A percentile compares a stretch with the other conserved stretches of the same genome.
These are phyloP conservation scores for Folsomia candida DNA, from an alignment of 2,888 invertebrate genomes.

Conservation along the genomic window DNA sequence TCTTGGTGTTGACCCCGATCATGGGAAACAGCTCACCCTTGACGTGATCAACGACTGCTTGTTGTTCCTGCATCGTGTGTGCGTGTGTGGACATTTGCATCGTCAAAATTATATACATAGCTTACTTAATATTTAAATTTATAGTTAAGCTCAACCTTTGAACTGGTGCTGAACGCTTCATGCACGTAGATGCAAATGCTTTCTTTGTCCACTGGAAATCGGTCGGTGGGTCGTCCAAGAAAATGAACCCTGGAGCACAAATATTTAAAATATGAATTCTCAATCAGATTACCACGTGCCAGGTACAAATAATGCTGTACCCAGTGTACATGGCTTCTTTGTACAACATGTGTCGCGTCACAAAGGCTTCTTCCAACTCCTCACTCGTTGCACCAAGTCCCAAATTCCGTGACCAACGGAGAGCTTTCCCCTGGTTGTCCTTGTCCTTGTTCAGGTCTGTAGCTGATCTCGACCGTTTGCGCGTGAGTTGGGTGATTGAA, in stretches of 20 bases:
- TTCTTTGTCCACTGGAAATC: constrained; percentile 41
- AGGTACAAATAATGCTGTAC: not conserved
- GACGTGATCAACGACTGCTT: constrained; percentile 41
- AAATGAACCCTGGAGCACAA: constrained; percentile 36
- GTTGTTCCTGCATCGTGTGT: constrained; percentile 33
- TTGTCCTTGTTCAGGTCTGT: not conserved
- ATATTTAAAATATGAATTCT: too few species aligned
- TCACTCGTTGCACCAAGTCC: not conserved
- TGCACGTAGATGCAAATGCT: constrained; percentile 44
- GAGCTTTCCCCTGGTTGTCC: not conserved
- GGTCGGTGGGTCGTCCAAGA: constrained; percentile 35
- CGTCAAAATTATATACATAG: constrained; percentile 1
- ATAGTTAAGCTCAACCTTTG: too few species aligned
- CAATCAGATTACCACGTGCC: too few species aligned
- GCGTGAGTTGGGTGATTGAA: too few species aligned
- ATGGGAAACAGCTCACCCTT: constrained; percentile 45
- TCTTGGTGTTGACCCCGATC: constrained; percentile 40
- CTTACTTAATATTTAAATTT: constrained; percentile 8
- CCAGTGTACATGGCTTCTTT: constrained; percentile 47
- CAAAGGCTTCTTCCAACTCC: constrained; percentile 4
- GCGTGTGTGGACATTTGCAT: too few species aligned
- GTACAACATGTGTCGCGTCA: constrained; percentile 35
- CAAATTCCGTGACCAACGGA: not conserved
- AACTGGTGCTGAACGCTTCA: constrained; percentile 30
- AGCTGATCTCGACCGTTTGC: too few species aligned